Evolutionary conservation across 2,888 invertebrate species (phyloP), one percentile per base, ranked within the genome.

Genomic region (Chrysodeixis includens): DNA sequence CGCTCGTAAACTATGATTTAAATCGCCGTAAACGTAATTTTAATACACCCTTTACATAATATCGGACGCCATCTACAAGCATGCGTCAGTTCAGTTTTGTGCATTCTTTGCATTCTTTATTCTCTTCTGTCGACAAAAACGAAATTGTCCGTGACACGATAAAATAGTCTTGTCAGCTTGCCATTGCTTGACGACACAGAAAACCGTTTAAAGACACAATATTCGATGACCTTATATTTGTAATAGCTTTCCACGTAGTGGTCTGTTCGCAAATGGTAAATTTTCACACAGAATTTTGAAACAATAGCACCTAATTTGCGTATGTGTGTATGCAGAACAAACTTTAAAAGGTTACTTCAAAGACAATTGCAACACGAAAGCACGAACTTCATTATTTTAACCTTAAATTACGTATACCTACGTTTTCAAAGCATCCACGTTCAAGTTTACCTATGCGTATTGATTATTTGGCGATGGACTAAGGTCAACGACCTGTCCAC

Each of bases 401-500:
- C 9, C 3, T 35, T 9, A 1, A 10, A 12, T 10, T 35, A 35
- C 10, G 9, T n/a, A n/a, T n/a, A n/a, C n/a, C n/a, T n/a, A n/a
- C n/a, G 10, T 2, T 10, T 10, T 2, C 12, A 35, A 12, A 40
- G 1, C n/a, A n/a, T n/a, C n/a, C n/a, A 40, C n/a, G n/a, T 40
- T n/a, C n/a, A 40, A 14, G 40, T 40, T 40, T n/a, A 20, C 10
- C 20, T 49, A 49, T 49, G 9, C 20, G 20, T 49, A 49, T 49
- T 20, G 46, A 49, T 49, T 49, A 49, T 49, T 49, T 10, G 46
- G 20, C 18, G 18, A 49, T 49, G 46, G 20, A 49, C 46, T 10
- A 7, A 18, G 18, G 46, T 49, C 46, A 20, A 20, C 20, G 46
- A 49, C 46, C 46, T 49, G 18, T 20, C 18, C 20, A 20, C 20